Percentiles rank a stretch among this genome's conserved stretches.
Conservation (phyloP, 2,113 vertebrate species). For the Albula glossodonta region DNA sequence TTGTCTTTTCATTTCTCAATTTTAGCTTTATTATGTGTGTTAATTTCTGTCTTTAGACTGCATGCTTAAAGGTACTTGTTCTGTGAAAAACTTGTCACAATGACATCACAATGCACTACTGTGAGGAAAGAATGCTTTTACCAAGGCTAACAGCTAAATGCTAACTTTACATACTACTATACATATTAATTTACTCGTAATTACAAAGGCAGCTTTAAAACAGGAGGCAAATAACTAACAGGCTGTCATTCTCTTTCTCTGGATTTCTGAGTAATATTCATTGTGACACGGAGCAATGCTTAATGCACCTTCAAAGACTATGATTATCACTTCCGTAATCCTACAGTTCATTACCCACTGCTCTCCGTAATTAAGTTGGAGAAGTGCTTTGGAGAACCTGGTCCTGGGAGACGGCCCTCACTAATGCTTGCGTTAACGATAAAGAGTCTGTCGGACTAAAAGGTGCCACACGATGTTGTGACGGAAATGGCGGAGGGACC, state of each 20-base stretch:
- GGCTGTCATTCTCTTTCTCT: background rate
- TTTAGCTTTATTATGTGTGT: background rate
- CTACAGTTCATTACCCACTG: conserved; percentile 64
- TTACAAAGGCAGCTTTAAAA: background rate
- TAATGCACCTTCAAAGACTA: conserved; percentile 60
- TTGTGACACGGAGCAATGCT: conserved; percentile 56
- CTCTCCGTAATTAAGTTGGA: conserved; percentile 62
- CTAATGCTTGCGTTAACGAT: conserved; percentile 61
- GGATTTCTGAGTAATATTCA: conserved; percentile 26
- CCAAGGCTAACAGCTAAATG: too few species aligned
- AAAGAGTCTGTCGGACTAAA: conserved; percentile 47
- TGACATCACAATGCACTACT: too few species aligned
- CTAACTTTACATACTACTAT: background rate
- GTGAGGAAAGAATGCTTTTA: too few species aligned
- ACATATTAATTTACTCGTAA: background rate
- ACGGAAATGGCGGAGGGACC: background rate
- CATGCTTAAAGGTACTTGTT: background rate
- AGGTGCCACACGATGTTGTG: conserved; percentile 30
- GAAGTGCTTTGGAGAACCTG: conserved; percentile 32
- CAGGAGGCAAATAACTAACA: background rate
- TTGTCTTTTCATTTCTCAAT: too few species aligned
- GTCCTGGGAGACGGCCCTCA: conserved; percentile 44
- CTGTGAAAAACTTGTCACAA: too few species aligned
- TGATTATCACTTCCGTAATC: conserved; percentile 67
- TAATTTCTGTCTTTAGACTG: background rate